phyloP scores from a whole-genome alignment of 2,888 invertebrate species.

The Eilema caniola region DNA sequence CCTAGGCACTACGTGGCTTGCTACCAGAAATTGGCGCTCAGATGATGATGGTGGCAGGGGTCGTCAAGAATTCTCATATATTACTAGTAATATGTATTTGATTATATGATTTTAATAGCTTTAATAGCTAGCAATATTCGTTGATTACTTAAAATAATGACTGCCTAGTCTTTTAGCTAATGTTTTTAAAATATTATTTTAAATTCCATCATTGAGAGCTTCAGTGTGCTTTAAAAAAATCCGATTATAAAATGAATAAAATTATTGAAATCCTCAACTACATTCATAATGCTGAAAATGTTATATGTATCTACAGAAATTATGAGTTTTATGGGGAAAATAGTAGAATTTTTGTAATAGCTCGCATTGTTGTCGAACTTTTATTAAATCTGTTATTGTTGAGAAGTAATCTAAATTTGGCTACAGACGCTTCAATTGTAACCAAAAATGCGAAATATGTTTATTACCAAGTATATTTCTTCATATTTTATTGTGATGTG shows the following conservation, averaged over 20 bases:
- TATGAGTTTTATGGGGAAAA: conserved; percentile 2
- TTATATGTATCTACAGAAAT: conserved; percentile 7
- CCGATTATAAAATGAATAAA: background rate
- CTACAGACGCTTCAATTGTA: too few species aligned
- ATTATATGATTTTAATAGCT: background rate
- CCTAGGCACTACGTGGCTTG: too few species aligned
- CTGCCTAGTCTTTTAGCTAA: background rate
- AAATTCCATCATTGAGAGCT: background rate
- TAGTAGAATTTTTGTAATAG: background rate
- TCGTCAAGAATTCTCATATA: background rate
- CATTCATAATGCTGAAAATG: background rate
- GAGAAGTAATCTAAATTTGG: background rate
- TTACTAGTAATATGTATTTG: background rate
- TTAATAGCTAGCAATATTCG: background rate
- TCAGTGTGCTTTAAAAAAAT: background rate
- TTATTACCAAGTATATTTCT: background rate
- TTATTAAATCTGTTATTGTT: background rate
- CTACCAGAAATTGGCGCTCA: background rate
- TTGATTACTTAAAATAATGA: background rate
- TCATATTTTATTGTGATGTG: background rate
- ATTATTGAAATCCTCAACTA: background rate
- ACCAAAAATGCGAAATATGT: background rate
- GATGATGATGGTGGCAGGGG: background rate
- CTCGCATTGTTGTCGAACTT: background rate
- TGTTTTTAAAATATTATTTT: background rate